phyloP scores from a whole-genome alignment of 2,113 vertebrate genomes.

The Microcebus ravelobensis region DNA sequence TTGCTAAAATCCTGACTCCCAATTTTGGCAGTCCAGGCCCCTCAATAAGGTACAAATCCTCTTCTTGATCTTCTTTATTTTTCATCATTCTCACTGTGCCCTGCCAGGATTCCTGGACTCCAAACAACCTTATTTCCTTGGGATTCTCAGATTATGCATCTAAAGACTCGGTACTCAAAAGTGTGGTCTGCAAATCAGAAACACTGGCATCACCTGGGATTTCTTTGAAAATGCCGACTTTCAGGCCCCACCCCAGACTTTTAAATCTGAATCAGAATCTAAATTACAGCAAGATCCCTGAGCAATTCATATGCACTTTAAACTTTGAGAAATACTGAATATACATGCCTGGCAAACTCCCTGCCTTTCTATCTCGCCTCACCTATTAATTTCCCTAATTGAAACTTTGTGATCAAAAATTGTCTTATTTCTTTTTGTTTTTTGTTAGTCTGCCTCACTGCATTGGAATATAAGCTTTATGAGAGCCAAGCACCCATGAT shows the following conservation, averaged over 20 bases:
- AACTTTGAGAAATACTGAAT: neutral
- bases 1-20: neutral
- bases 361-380: neutral
- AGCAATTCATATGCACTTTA: neutral
- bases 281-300: neutral
- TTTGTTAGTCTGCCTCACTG: neutral
- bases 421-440: neutral
- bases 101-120: neutral
- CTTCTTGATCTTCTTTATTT: neutral
- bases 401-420: neutral
- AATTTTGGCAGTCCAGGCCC: neutral
- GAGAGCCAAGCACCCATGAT: neutral
- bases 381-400: neutral
- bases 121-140: neutral
- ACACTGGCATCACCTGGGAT: neutral
- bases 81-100: neutral
- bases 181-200: neutral
- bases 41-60: neutral
- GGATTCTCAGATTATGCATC: neutral
- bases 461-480: neutral
- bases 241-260: neutral
- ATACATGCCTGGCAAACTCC: accelerated
- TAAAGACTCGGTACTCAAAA: neutral
- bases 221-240: neutral
- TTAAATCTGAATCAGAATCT: slow-evolving; percentile 2